Conservation (phyloP, 2,113 vertebrate species). For the Emydocephalus ijimae region DNA sequence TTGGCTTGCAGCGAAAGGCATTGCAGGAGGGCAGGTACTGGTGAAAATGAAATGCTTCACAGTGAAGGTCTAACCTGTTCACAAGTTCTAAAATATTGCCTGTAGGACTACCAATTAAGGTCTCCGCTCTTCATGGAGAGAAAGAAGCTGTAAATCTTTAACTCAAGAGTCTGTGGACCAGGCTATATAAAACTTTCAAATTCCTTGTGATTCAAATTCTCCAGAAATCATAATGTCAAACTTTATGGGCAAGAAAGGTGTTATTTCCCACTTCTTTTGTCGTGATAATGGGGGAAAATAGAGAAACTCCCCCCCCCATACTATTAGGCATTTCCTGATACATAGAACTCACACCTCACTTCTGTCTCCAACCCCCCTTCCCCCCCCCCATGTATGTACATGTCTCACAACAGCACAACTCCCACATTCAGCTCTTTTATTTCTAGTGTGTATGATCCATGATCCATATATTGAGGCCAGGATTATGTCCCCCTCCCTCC, state of each 20-base stretch:
- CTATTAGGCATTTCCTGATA: neutral
- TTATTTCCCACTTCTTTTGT: neutral
- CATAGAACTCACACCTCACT: neutral
- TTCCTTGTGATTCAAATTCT: neutral
- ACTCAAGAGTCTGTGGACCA: neutral
- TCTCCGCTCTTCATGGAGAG: neutral
- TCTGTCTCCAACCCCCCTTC: neutral
- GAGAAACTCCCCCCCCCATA: neutral
- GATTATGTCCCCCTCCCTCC: neutral
- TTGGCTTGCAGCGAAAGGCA: constrained; percentile 55
- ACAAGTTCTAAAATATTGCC: neutral
- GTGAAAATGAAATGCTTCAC: neutral
- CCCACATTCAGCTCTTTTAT: neutral
- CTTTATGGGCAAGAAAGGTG: neutral
- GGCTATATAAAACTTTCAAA: neutral
- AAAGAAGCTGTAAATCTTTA: neutral
- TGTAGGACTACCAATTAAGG: neutral
- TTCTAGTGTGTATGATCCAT: neutral
- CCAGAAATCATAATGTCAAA: neutral
- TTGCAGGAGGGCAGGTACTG: constrained; percentile 63
- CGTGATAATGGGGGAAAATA: neutral
- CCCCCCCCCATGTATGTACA: neutral
- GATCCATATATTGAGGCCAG: neutral
- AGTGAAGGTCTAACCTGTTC: neutral
- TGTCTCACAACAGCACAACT: neutral